Conservation (phyloP, 2,888 invertebrate genomes). For the Epirrita christyi region DNA sequence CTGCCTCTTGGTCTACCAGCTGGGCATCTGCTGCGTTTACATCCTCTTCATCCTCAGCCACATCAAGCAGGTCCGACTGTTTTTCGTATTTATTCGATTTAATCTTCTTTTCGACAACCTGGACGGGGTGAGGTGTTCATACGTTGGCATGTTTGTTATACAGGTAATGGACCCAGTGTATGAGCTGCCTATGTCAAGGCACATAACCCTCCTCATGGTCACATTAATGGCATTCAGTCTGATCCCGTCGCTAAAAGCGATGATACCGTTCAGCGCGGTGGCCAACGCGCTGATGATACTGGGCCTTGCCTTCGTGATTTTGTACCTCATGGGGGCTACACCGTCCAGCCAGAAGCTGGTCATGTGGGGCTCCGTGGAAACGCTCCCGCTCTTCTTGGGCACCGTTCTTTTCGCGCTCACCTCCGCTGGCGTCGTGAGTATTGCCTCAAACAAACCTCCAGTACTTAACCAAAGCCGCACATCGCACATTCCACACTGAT, state of each 20-base stretch:
- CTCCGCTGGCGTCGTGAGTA: conserved; percentile 90
- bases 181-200: conserved; percentile 77
- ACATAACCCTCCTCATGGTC: conserved; percentile 88
- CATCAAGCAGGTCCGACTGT: conserved; percentile 87
- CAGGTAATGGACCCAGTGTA: conserved; percentile 70
- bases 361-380: conserved; percentile 88
- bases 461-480: too few species aligned
- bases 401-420: conserved; percentile 96
- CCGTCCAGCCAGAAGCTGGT: conserved; percentile 70
- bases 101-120: too few species aligned
- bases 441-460: too few species aligned
- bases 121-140: too few species aligned
- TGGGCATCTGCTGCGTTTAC: conserved; percentile 98
- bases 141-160: not conserved
- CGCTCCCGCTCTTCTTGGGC: conserved; percentile 97
- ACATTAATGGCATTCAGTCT: conserved; percentile 89
- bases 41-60: conserved; percentile 96
- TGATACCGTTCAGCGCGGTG: conserved; percentile 93
- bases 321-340: conserved; percentile 88
- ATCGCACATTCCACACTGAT: too few species aligned
- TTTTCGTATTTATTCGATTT: too few species aligned
- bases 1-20: conserved; percentile 92
- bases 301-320: conserved; percentile 91
- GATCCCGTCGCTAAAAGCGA: conserved; percentile 89
- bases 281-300: conserved; percentile 92